A percentile compares a stretch with the other conserved stretches of the same genome.
These are phyloP conservation scores for Drosophila borborema DNA, from an alignment of 2,888 invertebrate species.

Conservation along the genomic window DNA sequence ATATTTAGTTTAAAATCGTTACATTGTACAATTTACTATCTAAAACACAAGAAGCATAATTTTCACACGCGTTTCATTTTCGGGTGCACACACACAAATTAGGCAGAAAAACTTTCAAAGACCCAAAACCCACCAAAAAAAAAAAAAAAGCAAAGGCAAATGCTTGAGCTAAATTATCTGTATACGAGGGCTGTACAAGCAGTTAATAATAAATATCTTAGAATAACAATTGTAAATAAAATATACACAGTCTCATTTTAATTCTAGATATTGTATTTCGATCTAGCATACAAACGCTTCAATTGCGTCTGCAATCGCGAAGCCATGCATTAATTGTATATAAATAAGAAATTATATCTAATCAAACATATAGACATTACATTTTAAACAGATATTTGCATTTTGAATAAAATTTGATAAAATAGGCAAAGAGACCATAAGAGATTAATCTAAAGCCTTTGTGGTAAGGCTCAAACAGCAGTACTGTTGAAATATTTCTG, in stretches of 20 bases:
- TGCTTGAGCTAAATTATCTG: slow-evolving; percentile 31
- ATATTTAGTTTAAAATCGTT: slow-evolving; percentile 16
- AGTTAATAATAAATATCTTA: not conserved
- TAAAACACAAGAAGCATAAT: slow-evolving; percentile 71
- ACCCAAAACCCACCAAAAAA: slow-evolving; percentile 13
- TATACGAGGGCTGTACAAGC: slow-evolving; percentile 28
- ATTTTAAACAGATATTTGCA: too few species aligned
- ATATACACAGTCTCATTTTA: not conserved
- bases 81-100: slow-evolving; percentile 72
- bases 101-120: slow-evolving; percentile 67
- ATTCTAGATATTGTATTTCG: too few species aligned
- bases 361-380: too few species aligned
- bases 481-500: too few species aligned
- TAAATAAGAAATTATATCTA: too few species aligned
- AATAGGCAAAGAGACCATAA: too few species aligned
- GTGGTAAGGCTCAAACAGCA: too few species aligned
- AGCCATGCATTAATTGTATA: too few species aligned
- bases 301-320: not conserved
- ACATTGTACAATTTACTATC: slow-evolving; percentile 50
- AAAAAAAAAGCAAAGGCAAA: slow-evolving; percentile 45
- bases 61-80: slow-evolving; percentile 80
- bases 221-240: not conserved
- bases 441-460: too few species aligned
- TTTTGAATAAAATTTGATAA: too few species aligned
- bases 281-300: too few species aligned